Base-by-base conservation (phyloP, 2,888 invertebrate species). In the Melipona beecheii region DNA sequence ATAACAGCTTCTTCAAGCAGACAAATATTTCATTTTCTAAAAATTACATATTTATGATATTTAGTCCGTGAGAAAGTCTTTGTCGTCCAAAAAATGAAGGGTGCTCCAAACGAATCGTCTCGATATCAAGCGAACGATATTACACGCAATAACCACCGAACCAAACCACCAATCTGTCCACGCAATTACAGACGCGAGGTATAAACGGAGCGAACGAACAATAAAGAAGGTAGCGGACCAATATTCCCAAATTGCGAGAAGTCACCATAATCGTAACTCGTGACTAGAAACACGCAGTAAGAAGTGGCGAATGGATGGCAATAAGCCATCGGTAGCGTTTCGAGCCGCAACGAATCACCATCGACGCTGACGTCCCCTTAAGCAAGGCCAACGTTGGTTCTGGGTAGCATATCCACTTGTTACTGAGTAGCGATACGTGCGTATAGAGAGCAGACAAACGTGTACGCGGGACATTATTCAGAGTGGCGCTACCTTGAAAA, bases 381-480 rank as follows among this genome's bases (percentile, higher is more conserved):
- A 86, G 72, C 90, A 69, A 43, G 74, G 72, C 52, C 70, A 78
- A 73, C 80, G 83, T 70, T 66, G 77, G 74, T 70, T 73, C 80
- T 58, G 72, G 71, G 71, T 78, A 77, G 80, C 83, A 83, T 92
- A 91, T 91, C 93, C 93, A 93, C 93, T 93, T 93, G 93, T 93
- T 93, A 92, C 93, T 86, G 91, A 90, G 89, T 86, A 88, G 89
- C 90, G 90, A 91, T 93, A 91, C 87, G 86, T 90, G 74, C 66
- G 69, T 75, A 84, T 80, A 78, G 81, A 80, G 75, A 78, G 78
- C 77, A 77, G 73, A 78, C 76, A 72, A 78, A 62, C 75, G 72
- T 79, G 78, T 76, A 80, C 70, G 79, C 79, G 85, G 90, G 88
- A 92, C 91, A 92, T 93, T 93, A 92, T 92, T 92, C 91, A 91